A percentile compares a stretch with the other conserved stretches of the same genome.
phyloP scores from a whole-genome alignment of 2,888 invertebrate genomes.

The Drosophila tanythrix region DNA sequence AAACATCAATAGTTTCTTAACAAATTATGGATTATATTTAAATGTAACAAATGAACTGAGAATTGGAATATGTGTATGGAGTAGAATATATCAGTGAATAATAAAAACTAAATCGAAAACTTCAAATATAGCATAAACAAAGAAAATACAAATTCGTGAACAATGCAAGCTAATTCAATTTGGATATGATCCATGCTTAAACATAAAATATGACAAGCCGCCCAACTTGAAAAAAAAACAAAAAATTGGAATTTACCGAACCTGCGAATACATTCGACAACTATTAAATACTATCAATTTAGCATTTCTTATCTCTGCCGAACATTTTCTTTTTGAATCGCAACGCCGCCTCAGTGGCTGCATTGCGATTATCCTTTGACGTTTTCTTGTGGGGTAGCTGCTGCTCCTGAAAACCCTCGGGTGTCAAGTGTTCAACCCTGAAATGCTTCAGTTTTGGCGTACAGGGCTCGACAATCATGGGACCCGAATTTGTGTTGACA shows the following conservation, averaged over 20 bases:
- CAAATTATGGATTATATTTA: neutral
- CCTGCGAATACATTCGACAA: neutral
- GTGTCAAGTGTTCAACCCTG: slow-evolving; percentile 73
- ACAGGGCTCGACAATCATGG: slow-evolving; percentile 76
- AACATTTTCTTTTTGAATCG: slow-evolving; percentile 58
- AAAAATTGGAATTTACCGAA: neutral
- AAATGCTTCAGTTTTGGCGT: slow-evolving; percentile 76
- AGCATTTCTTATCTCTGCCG: slow-evolving; percentile 26
- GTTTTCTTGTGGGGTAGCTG: slow-evolving; percentile 1
- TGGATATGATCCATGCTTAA: neutral
- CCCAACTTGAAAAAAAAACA: slow-evolving; percentile 2
- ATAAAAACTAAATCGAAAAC: slow-evolving; percentile 8
- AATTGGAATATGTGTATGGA: neutral
- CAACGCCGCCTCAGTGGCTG: slow-evolving; percentile 54
- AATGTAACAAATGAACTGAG: neutral
- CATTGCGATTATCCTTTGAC: slow-evolving; percentile 16
- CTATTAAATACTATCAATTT: slow-evolving; percentile 1
- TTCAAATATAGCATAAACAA: slow-evolving; percentile 1
- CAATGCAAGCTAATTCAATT: slow-evolving; percentile 8
- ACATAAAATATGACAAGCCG: neutral
- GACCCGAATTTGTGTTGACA: slow-evolving; percentile 73
- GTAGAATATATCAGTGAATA: neutral
- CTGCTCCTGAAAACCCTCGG: slow-evolving; percentile 41
- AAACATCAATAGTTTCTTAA: neutral
- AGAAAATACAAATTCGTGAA: neutral